Conservation (phyloP, 2,888 invertebrate genomes). For the Diachrysia chrysitis region DNA sequence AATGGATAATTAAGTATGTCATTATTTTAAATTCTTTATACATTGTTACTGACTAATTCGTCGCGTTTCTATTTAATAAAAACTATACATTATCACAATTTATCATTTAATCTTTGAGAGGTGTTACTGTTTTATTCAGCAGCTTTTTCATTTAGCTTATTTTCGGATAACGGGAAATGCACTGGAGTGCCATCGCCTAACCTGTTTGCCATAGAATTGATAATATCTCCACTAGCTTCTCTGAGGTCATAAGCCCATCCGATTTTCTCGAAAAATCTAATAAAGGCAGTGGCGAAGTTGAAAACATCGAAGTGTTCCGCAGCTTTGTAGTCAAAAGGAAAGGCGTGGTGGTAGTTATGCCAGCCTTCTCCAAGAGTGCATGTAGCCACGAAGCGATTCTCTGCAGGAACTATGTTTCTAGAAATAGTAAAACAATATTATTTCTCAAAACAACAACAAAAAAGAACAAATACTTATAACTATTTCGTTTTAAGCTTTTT, state of each 20-base stretch:
- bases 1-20: neutral
- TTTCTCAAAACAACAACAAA: neutral
- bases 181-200: constrained; percentile 83
- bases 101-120: constrained; percentile 4
- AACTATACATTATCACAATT: constrained; percentile 7
- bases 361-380: constrained; percentile 91
- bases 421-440: constrained; percentile 64
- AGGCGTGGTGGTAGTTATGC: constrained; percentile 94
- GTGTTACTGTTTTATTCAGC: constrained; percentile 42
- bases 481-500: neutral
- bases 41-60: constrained; percentile 22
- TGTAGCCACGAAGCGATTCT: constrained; percentile 90
- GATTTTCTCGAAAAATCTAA: constrained; percentile 77
- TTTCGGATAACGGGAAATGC: constrained; percentile 69
- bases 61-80: constrained; percentile 10
- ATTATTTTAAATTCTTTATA: constrained; percentile 11
- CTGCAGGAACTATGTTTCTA: constrained; percentile 90
- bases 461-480: neutral
- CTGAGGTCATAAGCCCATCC: constrained; percentile 84
- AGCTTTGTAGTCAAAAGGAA: constrained; percentile 91
- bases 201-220: constrained; percentile 81
- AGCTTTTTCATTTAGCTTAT: constrained; percentile 51
- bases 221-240: constrained; percentile 81
- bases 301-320: constrained; percentile 87
- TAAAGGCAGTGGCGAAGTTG: constrained; percentile 79